phyloP scores from a whole-genome alignment of 2,113 vertebrate species.

The Murina feae region DNA sequence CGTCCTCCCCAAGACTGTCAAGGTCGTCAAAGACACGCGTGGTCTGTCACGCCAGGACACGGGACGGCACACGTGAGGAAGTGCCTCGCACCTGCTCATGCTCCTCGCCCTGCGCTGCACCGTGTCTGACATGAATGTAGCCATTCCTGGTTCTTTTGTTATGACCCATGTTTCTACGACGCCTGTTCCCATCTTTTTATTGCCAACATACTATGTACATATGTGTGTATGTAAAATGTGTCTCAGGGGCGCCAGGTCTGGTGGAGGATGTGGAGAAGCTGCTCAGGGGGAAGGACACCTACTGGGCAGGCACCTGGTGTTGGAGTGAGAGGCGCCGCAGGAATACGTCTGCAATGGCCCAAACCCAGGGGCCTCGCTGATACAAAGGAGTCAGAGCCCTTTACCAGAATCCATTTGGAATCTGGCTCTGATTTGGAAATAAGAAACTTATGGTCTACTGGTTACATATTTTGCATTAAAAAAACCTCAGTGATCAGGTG shows the following conservation, averaged over 20 bases:
- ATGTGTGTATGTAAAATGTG: not conserved
- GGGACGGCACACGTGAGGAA: accelerated
- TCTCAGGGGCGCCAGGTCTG: not conserved
- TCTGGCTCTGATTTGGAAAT: not conserved
- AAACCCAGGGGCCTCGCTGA: not conserved
- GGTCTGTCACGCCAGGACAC: not conserved
- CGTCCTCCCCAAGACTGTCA: not conserved
- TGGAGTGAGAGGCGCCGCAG: not conserved
- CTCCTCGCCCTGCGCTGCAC: not conserved
- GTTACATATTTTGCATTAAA: not conserved
- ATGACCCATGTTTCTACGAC: not conserved
- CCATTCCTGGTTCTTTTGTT: not conserved
- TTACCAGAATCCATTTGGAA: not conserved
- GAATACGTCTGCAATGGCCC: not conserved
- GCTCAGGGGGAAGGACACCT: not conserved
- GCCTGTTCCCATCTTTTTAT: not conserved
- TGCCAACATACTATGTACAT: not conserved
- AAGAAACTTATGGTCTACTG: not conserved
- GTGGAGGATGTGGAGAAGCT: not conserved
- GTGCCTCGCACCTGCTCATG: not conserved
- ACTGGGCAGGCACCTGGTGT: not conserved
- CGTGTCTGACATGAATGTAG: not conserved
- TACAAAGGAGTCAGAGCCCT: not conserved
- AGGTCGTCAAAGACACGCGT: not conserved
- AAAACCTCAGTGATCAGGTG: not conserved